Base-by-base conservation (phyloP, 2,888 invertebrate genomes). In the Drosophila merina region DNA sequence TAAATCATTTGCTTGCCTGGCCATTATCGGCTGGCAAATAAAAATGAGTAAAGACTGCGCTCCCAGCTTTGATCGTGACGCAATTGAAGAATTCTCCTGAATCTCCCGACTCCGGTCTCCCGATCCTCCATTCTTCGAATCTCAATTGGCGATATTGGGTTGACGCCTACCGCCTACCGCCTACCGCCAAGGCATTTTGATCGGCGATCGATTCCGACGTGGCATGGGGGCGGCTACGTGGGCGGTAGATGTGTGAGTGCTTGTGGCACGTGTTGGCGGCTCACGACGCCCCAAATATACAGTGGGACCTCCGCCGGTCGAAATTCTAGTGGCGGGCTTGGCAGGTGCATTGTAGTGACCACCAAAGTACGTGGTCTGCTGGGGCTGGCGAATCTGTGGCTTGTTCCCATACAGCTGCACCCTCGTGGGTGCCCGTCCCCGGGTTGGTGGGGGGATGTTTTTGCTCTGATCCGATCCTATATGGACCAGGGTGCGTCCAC, bases 201-300 rank as follows among this genome's bases (percentile, higher is more conserved):
- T 91, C 72, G 91, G 91, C 49, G 91, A 91, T 70, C 90, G 90
- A 68, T 91, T 89, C 75, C 91, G 91, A 52, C 91, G 88, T 71
- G 80, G 75, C 47, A 78, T 64, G 79, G 82, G 75, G 58, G 77
- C 63, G 75, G 73, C 40, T 7, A 63, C 26, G 60, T 62, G 60
- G 60, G 60, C 60, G 63, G 48, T 20, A n/a, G 20, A 25, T 47
- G 8, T 60, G 45, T 28, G 36, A 45, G 3, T 62, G 30, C 28
- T 48, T 26, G 60, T 26, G 63, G 48, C 66, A 70, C 79, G 57
- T 30, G 78, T 73, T 51, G 73, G 52, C 49, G 72, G 80, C 10
- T 80, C 86, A 63, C 84, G 83, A 78, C 84, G 84, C 85, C 79
- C 88, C 87, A 87, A 75, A 87, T 75, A 88, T 38, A 68, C 50